A percentile compares a stretch with the other conserved stretches of the same genome.
Conservation (phyloP, 2,797 vertebrate genomes). For the Lithobates sylvaticus region DNA sequence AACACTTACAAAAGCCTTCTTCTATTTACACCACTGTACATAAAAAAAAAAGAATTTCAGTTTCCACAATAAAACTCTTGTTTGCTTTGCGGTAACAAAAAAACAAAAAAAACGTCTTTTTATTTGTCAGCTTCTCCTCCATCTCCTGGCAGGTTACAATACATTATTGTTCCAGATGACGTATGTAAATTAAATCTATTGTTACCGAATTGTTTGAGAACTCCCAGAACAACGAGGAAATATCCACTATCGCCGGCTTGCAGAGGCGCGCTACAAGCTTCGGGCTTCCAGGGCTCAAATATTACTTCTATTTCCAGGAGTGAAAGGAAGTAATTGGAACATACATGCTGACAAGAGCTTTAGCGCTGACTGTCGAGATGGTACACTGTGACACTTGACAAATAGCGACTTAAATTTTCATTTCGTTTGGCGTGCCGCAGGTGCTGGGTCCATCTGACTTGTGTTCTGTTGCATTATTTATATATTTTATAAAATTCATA, state of each 20-base stretch:
- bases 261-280: background rate
- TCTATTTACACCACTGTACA: conserved; percentile 16
- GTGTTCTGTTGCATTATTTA: background rate
- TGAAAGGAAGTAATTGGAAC: conserved; percentile 25
- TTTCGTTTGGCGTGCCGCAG: background rate
- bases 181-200: conserved; percentile 47
- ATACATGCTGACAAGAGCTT: conserved; percentile 17
- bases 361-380: background rate
- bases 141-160: conserved; percentile 30
- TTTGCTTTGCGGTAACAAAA: background rate
- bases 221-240: background rate
- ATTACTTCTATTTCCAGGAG: conserved; percentile 11
- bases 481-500: background rate
- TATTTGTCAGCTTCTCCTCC: background rate
- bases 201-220: conserved; percentile 7
- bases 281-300: conserved; percentile 3
- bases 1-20: conserved; percentile 21
- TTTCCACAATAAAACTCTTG: background rate
- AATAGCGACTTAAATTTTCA: conserved; percentile 1
- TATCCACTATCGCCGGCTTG: background rate
- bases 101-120: background rate
- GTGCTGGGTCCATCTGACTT: background rate
- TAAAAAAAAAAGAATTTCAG: conserved; percentile 1
- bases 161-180: conserved; percentile 35
- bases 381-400: conserved; percentile 16